Evolutionary conservation across 2,113 vertebrate species (phyloP).

Genomic region (Piaya cayana): DNA sequence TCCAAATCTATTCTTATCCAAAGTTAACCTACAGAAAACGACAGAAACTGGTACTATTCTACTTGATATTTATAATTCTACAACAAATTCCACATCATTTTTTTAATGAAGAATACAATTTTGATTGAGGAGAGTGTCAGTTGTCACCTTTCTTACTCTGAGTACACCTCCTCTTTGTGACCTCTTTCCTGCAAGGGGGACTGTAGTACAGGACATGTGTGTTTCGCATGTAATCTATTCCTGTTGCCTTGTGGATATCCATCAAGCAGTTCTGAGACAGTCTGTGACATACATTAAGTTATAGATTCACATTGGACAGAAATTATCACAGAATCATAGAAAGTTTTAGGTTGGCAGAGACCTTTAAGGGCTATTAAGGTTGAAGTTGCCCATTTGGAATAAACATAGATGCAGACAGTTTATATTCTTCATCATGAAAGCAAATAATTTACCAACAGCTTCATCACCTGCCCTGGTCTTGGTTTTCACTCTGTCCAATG

Average conservation of each 20-base stretch:
- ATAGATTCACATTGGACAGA: not conserved
- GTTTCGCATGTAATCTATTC: not conserved
- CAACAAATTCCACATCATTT: not conserved
- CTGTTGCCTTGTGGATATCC: not conserved
- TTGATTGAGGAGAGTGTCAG: not conserved
- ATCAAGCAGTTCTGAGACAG: not conserved
- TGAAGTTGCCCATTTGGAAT: not conserved
- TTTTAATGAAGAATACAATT: not conserved
- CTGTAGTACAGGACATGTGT: not conserved
- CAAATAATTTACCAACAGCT: not conserved
- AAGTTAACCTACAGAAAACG: not conserved
- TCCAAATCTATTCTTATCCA: not conserved
- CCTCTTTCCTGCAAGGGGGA: not conserved
- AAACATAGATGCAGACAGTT: not conserved
- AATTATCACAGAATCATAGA: not conserved
- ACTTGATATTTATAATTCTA: not conserved
- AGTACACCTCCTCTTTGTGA: not conserved
- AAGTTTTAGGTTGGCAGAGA: not conserved
- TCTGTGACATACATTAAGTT: not conserved
- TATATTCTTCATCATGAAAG: not conserved
- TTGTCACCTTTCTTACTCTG: not conserved
- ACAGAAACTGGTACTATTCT: not conserved
- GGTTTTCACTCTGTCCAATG: not conserved
- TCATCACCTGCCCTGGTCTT: not conserved
- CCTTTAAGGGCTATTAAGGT: not conserved